phyloP scores from a whole-genome alignment of 2,888 invertebrate genomes.

The Tetranychus truncatus region DNA sequence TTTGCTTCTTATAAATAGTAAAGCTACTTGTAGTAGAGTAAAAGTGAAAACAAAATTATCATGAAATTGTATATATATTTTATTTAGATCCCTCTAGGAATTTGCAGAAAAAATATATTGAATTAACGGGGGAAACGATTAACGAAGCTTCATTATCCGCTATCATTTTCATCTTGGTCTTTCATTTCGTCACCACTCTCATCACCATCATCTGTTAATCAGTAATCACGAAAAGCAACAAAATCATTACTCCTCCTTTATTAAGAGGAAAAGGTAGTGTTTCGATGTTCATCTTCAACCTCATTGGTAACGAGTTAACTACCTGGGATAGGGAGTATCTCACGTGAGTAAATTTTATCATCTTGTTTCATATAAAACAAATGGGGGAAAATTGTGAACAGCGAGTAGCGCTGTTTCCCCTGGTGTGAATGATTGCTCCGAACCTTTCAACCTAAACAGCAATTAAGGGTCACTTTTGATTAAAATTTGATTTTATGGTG shows the following conservation, averaged over 20 bases:
- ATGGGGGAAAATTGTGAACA: neutral
- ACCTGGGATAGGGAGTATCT: neutral
- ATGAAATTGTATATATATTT: neutral
- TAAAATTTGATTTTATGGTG: neutral
- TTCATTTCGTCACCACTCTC: neutral
- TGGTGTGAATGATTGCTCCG: neutral
- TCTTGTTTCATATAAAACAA: constrained; percentile 1
- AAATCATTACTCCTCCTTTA: neutral
- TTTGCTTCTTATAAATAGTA: neutral
- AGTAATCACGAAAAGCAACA: neutral
- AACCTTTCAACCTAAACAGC: neutral
- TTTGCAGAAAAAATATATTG: neutral
- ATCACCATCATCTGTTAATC: neutral
- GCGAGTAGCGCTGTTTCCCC: neutral
- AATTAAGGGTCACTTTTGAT: neutral
- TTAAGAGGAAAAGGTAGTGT: neutral
- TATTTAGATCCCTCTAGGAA: neutral
- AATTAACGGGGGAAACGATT: neutral
- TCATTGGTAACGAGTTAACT: neutral
- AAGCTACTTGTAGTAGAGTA: neutral
- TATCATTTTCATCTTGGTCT: neutral
- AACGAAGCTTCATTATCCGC: neutral
- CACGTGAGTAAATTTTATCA: constrained; percentile 1
- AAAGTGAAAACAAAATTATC: neutral
- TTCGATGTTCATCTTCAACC: neutral